Base-by-base conservation (phyloP, 2,888 invertebrate species). In the Tryphoninae sp. region DNA sequence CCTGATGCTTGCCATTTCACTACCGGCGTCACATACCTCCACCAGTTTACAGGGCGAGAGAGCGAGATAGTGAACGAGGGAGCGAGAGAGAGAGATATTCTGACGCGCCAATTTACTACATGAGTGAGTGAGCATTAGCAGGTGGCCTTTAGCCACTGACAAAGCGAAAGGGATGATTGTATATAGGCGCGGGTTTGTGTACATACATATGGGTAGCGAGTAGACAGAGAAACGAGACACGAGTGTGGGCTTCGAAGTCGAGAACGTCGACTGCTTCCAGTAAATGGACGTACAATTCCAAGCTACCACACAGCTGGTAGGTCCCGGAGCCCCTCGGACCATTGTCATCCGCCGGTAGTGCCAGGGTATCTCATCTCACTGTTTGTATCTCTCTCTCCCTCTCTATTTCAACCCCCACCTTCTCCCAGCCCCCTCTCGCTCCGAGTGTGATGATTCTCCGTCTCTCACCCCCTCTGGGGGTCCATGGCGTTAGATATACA, bases 1-100 rank as follows among this genome's bases (percentile, higher is more conserved):
- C 71, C 55, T 61, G 77, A 86, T 84, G 87, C 85, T 85, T 82
- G 87, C 86, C 86, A 86, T 86, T 87, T 86, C 86, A 67, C 74
- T 59, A 61, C 74, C 59, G 67, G 74, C 67, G 78, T 78, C 53
- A 68, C 78, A 75, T 80, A 75, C 33, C 74, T 67, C 64, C 53
- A 59, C 69, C 51, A 68, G 51, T 16, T n/a, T 55, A 61, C 45
- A 59, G 59, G 83, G 79, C 77, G 74, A 74, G 84, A 76, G 80
- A 83, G 82, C 76, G 79, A 49, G 79, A 49, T 75, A 73, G 79
- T 78, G 61, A 62, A 61, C 75, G 81, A 45, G 80, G 69, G 82
- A 73, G 79, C 40, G 79, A 73, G 79, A 79, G 61, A 62, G 65
- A 80, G 82, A 45, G 80, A 73, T 42, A 78, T 45, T 74, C 68